Base-by-base conservation (phyloP, 1,140 invertebrate species). In the Calephelis nemesis region DNA sequence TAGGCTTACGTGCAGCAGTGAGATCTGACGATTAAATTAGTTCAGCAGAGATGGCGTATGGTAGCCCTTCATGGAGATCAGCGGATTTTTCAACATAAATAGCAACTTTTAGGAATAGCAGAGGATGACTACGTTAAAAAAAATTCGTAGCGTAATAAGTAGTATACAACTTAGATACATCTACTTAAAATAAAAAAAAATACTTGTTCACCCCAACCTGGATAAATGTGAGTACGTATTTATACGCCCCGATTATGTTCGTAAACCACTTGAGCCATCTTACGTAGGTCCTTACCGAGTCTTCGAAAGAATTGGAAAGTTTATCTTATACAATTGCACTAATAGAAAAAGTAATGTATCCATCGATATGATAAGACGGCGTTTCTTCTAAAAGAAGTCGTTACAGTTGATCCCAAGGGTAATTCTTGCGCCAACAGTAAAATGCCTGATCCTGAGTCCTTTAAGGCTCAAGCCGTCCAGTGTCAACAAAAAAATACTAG, bases 1-100 rank as follows among this genome's bases (percentile, higher is more conserved):
- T 50, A 50, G 49, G 49, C 49, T 12, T 50, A 50, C 49, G 49
- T 50, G 49, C 49, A 13, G 49, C 49, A 50, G 49, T 50, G 49
- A 50, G 49, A 50, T 50, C 49, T 13, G n/a, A 50, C 7, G n/a
- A 50, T 13, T 11, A 12, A n/a, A 13, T 50, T 50, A 50, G n/a
- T 13, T 4, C 49, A n/a, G 49, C 12, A 4, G 49, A 15, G 6
- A 4, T 50, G 3, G 13, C 12, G 49, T 50, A 50, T 50, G n/a
- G 49, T n/a, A 12, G 12, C 12, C 49, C 49, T 12, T 50, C n/a
- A 50, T n/a, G 49, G 13, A 1, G 12, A 50, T 12, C 49, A 0
- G 49, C 11, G 6, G 49, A 50, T 50, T 50, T 50, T 13, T 50
- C 49, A 50, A 50, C n/a, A 5, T 12, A n/a, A 50, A 50, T 12